Evolutionary conservation across 2,797 vertebrate genomes (phyloP), one percentile per base, ranked within the genome.

Genomic region (Falco cherrug): DNA sequence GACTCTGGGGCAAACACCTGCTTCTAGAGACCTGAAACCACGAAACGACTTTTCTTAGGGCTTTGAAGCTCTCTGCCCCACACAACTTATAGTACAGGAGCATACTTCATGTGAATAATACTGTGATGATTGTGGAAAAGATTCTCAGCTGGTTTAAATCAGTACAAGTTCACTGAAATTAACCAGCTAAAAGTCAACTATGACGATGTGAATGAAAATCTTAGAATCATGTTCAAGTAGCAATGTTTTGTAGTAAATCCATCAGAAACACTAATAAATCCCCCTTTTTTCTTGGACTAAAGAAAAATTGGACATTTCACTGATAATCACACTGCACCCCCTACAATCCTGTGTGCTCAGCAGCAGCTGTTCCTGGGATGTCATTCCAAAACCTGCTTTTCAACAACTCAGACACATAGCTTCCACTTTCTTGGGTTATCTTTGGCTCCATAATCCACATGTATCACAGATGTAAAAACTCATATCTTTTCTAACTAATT

Each of bases 381-480:
- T 56, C 43, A 78, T 77, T 88, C 61, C 50, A 87, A 93, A 95
- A 91, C 7, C 50, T 71, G 17, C 65, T 85, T 85, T 91, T 77
- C 89, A 87, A 78, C 84, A 93, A 10, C 35, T 87, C 60, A 43
- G 81, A 87, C 84, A 84, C 69, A 70, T 7, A 88, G 33, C 61
- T 86, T 83, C 45, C 21, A 61, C 41, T 73, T 61, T 84, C 75
- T 61, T 75, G 75, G 50, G 87, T 87, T 81, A 92, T 93, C 65
- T 69, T 81, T 83, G 37, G 41, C 39, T 94, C 35, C 57, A 65
- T 70, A 85, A 95, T 59, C 54, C 50, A 91, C 61, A n/a, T 71
- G 75, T 24, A 84, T 20, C 63, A 91, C 76, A 96, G 69, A 91
- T 67, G 57, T 83, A 92, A 94, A 88, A 94, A 93, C 20, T 45